Percentiles rank a stretch among this genome's conserved stretches.
phyloP scores from a whole-genome alignment of 2,797 vertebrate species.

The Danio choprae region DNA sequence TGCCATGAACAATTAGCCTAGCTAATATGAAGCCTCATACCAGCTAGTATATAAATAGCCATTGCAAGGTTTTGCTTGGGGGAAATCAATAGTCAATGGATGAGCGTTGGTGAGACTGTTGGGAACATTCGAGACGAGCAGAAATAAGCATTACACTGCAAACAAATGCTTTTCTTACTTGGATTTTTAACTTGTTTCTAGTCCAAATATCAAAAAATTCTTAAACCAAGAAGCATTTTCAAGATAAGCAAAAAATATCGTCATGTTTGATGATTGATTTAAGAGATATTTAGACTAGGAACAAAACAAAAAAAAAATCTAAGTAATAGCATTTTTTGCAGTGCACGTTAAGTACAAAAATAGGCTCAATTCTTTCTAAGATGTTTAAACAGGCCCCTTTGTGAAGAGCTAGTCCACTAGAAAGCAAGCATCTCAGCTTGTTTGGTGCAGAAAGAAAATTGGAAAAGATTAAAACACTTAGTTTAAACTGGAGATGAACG shows the following conservation, averaged over 20 bases:
- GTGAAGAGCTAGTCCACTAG: constrained; percentile 56
- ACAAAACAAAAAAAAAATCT: too few relatives aligned
- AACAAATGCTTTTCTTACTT: too few relatives aligned
- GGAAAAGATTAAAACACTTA: constrained; percentile 70
- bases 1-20: constrained; percentile 10
- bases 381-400: constrained; percentile 58
- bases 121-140: constrained; percentile 47
- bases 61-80: background rate
- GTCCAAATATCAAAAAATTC: too few relatives aligned
- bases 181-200: too few relatives aligned
- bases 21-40: constrained; percentile 10
- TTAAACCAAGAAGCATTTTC: too few relatives aligned
- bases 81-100: constrained; percentile 3
- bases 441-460: constrained; percentile 14
- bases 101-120: constrained; percentile 49
- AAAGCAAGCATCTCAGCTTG: constrained; percentile 62
- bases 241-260: too few relatives aligned
- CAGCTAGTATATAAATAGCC: background rate
- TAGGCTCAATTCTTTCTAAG: constrained; percentile 40
- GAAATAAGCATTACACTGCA: constrained; percentile 17
- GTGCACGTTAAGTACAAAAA: constrained; percentile 53
- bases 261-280: too few relatives aligned
- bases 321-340: constrained; percentile 34
- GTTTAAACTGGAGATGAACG: constrained; percentile 50
- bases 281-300: too few relatives aligned